Evolutionary conservation across 2,888 invertebrate genomes (phyloP), one percentile per base, ranked within the genome.

Genomic region (Orthosia gracilis): DNA sequence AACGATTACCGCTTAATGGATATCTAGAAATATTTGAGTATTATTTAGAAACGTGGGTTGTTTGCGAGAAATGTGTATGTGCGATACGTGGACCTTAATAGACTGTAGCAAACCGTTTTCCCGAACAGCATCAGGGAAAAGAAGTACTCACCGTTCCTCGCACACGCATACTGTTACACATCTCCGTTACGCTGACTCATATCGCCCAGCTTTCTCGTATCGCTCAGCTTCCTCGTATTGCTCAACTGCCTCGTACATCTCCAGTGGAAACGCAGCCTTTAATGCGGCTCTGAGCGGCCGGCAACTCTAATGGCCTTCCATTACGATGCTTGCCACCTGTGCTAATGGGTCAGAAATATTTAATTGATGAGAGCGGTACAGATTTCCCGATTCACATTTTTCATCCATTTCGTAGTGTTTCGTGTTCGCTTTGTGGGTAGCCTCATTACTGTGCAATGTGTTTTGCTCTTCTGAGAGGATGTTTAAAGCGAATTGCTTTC

Each of bases 341-440:
- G 93, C 95, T 96, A 96, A 95, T 95, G 94, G 94, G 85, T 92
- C 94, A 94, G 92, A 95, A 95, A 95, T 95, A 95, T 95, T 94
- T 95, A 95, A 96, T 95, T 94, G 94, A 94, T 94, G 94, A 92
- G 91, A 88, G 89, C 91, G 87, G 89, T 92, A 92, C 93, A 91
- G 93, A 93, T 93, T 93, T 91, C 74, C 88, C 89, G 90, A 90
- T 91, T 91, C 91, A 86, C 90, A 93, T 94, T 94, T 94, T 94
- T 94, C 91, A 92, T 90, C 89, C 88, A 91, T 91, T 90, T 87
- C 86, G 89, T 88, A 75, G 89, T 87, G 85, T 89, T 90, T 89
- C 69, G 73, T 77, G 72, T 81, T 73, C 78, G 80, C 77, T 84
- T 83, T 86, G 74, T 79, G 80, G 82, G 55, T 40, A 67, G 68